Evolutionary conservation across 1,140 invertebrate genomes (phyloP), one percentile per base, ranked within the genome.

Genomic region (Pemphigus obesinymphae): DNA sequence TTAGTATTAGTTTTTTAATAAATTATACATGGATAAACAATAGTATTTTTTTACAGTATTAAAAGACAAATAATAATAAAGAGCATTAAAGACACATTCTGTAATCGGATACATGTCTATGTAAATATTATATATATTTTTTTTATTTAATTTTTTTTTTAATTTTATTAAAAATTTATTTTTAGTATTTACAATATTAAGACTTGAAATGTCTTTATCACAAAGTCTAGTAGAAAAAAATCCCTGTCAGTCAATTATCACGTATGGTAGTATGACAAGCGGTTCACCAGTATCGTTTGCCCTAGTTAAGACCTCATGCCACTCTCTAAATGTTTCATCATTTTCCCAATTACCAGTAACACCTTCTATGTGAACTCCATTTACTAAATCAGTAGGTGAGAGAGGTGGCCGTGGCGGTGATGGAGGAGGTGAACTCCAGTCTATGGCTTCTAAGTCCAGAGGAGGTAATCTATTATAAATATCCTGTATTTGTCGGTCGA

Each of bases 221-320:
- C 76, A 80, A 80, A 80, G 76, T 80, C 76, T 80, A 80, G 76
- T 80, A 80, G 48, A 63, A 61, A 80, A 76, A 80, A 61, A 80
- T 80, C 76, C 76, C 76, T 80, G 76, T 87, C 90, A 96, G 90
- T 96, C 94, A 88, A 95, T 93, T 86, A 96, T 92, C 89, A 95
- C 94, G 89, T 97, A 97, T 89, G 95, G 95, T 91, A 96, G 90
- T 90, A 96, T 93, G 88, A 92, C 91, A 87, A 96, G 89, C 85
- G 90, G 89, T 87, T 94, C 92, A 85, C 89, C 92, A 87, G 90
- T 89, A 85, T 89, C 92, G 84, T 90, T 92, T 87, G 89, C 89
- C 87, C 88, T 90, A 84, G 90, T 90, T 83, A 91, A 89, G 87
- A 91, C 91, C 88, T 96, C 92, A 87, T 94, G 92, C 93, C 94